Percentiles rank a stretch among this genome's conserved stretches.
phyloP scores from a whole-genome alignment of 2,113 vertebrate species.

The Corapipo altera region DNA sequence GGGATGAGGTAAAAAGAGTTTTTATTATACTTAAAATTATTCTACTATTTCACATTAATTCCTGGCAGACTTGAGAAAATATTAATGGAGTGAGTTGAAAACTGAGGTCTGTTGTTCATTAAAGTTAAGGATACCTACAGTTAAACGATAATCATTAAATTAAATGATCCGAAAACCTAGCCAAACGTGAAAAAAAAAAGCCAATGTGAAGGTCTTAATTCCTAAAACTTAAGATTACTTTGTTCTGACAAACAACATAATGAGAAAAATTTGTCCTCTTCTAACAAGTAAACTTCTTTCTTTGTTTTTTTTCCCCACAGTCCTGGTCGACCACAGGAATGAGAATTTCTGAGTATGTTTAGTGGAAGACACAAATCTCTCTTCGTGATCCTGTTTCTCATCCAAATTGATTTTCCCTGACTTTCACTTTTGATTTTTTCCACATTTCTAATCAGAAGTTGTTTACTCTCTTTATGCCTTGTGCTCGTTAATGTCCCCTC shows the following conservation, averaged over 20 bases:
- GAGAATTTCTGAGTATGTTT: neutral
- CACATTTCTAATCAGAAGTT: neutral
- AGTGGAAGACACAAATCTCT: neutral
- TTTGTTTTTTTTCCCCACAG: accelerated
- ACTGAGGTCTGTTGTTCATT: neutral
- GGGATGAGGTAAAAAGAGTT: neutral
- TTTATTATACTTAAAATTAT: neutral
- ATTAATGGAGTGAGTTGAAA: neutral
- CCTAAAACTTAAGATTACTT: neutral
- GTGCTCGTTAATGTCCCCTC: neutral
- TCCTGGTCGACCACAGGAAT: neutral
- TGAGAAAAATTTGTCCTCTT: neutral
- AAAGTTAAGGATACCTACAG: neutral
- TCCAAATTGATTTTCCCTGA: neutral
- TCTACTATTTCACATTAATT: neutral
- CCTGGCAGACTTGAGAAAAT: neutral
- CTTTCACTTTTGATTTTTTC: neutral
- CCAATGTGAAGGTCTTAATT: neutral
- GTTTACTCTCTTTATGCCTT: neutral
- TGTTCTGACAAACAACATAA: neutral
- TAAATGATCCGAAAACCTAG: neutral
- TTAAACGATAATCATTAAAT: neutral
- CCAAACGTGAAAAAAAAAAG: neutral
- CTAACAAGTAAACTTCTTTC: neutral
- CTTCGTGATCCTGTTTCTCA: neutral